Percentiles rank a stretch among this genome's conserved stretches.
Evolutionary conservation across 2,888 invertebrate species (phyloP).

Genomic region (Hirudinaria manillensis): DNA sequence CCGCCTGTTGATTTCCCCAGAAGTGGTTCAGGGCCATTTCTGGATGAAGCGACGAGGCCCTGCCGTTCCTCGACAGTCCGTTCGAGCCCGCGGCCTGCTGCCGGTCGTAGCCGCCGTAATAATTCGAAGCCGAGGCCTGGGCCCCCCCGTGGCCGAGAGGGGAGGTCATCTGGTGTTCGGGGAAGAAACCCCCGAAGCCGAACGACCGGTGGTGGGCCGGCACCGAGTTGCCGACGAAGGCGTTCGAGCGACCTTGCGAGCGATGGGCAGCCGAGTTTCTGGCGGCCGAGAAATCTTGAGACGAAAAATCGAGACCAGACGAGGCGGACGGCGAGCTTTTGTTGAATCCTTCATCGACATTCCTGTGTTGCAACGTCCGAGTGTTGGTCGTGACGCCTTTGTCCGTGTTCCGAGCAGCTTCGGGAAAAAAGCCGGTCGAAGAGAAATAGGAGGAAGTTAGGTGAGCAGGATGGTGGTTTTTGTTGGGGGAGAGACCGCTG

Average conservation of each 20-base stretch:
- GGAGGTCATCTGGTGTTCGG: not conserved
- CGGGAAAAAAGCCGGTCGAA: not conserved
- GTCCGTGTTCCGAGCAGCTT: not conserved
- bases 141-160: slow-evolving; percentile 1
- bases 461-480: not conserved
- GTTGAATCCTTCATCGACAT: not conserved
- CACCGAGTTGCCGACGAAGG: not conserved
- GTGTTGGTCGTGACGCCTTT: not conserved
- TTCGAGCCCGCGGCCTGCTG: not conserved
- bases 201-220: slow-evolving; percentile 1
- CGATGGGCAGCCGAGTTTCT: not conserved
- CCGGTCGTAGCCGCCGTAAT: not conserved
- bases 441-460: not conserved
- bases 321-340: not conserved
- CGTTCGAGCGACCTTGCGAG: not conserved
- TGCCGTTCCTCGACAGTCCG: not conserved
- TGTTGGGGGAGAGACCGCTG: not conserved
- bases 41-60: not conserved
- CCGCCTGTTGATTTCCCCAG: slow-evolving; percentile 7
- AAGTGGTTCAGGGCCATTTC: not conserved
- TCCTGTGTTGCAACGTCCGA: slow-evolving; percentile 4
- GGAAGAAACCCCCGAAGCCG: not conserved
- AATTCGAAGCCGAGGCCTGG: not conserved
- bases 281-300: not conserved
- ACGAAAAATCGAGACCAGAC: not conserved